Conservation (phyloP, 2,888 invertebrate species). For the Pheosia gnoma region DNA sequence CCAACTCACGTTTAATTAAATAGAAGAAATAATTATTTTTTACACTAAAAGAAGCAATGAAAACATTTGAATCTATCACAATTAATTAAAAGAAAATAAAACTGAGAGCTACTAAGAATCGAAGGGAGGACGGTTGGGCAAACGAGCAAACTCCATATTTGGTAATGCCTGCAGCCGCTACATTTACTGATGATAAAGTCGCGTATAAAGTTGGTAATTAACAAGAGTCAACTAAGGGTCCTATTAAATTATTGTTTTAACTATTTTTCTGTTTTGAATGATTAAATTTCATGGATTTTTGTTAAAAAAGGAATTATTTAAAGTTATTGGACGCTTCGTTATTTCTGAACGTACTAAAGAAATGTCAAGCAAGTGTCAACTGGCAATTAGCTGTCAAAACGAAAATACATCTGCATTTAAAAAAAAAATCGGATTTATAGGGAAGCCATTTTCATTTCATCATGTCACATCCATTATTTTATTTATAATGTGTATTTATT, state of each 20-base stretch:
- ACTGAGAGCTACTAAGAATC: conserved; percentile 81
- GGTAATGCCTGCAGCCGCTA: conserved; percentile 85
- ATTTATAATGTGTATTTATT: too few relatives aligned
- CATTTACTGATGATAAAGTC: conserved; percentile 64
- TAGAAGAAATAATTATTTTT: conserved; percentile 65
- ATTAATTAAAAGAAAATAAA: conserved; percentile 71
- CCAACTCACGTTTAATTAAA: conserved; percentile 74
- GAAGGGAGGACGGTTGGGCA: conserved; percentile 85
- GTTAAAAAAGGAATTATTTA: conserved; percentile 41
- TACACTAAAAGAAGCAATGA: conserved; percentile 75
- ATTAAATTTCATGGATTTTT: conserved; percentile 23
- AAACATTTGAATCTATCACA: conserved; percentile 78
- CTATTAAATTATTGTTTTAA: conserved; percentile 9
- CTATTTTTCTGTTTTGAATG: conserved; percentile 25
- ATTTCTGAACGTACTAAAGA: conserved; percentile 64
- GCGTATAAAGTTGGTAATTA: conserved; percentile 34
- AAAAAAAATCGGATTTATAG: too few relatives aligned
- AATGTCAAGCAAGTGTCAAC: conserved; percentile 6
- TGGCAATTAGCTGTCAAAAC: conserved; percentile 45
- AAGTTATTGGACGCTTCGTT: conserved; percentile 29
- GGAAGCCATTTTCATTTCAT: too few relatives aligned
- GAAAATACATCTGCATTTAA: conserved; percentile 9
- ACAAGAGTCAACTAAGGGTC: conserved; percentile 10
- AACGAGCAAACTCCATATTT: conserved; percentile 88
- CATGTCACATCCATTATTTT: too few relatives aligned